phyloP scores from a whole-genome alignment of 1,140 invertebrate species.

The Drosophila willistoni region DNA sequence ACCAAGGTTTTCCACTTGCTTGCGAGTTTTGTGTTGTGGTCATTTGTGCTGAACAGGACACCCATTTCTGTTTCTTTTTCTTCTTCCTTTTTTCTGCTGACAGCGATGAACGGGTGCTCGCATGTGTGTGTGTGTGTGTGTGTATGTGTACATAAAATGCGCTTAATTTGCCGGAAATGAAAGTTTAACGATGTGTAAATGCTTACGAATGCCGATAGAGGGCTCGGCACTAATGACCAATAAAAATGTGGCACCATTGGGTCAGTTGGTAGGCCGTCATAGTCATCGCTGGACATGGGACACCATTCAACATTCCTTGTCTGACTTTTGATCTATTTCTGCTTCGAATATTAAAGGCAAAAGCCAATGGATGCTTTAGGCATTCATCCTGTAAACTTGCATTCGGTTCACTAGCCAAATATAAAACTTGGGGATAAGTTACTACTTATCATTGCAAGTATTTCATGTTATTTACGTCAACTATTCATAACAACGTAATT shows the following conservation, averaged over 20 bases:
- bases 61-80: conserved; percentile 29
- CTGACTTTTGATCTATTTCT: conserved; percentile 77
- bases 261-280: conserved; percentile 9
- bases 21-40: conserved; percentile 62
- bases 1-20: conserved; percentile 17
- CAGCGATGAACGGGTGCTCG: conserved; percentile 54
- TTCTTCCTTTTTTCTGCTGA: conserved; percentile 50
- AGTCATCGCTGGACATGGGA: conserved; percentile 4
- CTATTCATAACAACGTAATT: no score
- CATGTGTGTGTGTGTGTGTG: conserved; percentile 27
- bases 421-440: background rate
- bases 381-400: conserved; percentile 13
- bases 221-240: conserved; percentile 76
- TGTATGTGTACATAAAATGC: conserved; percentile 72
- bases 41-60: conserved; percentile 41
- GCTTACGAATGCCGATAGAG: conserved; percentile 81
- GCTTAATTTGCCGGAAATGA: conserved; percentile 82
- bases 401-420: background rate
- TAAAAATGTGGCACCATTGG: conserved; percentile 73
- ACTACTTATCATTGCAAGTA: no score
- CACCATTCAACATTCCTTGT: conserved; percentile 8
- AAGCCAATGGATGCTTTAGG: conserved; percentile 41
- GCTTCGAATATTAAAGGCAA: conserved; percentile 59
- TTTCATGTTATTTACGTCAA: no score
- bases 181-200: conserved; percentile 82